Evolutionary conservation across 2,888 invertebrate species (phyloP), one percentile per base, ranked within the genome.

Genomic region (Hypomecis punctinalis): DNA sequence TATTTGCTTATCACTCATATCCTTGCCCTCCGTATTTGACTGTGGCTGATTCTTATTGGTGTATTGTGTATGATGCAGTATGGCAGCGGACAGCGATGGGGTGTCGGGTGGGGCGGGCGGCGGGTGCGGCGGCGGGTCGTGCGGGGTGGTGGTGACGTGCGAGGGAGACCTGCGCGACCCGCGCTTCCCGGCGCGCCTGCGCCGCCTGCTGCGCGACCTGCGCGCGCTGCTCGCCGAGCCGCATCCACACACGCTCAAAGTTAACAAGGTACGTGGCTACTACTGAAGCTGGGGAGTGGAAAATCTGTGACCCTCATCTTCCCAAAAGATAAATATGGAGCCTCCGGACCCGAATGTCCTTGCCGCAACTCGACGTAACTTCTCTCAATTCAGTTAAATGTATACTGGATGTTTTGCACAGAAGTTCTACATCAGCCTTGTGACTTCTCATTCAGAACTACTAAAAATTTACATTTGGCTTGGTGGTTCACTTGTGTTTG

Each of bases 71-170:
- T 40, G 5, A 6, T 72, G 10, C 85, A 93, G 93, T 85, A 97
- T 97, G 97, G 96, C 96, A 95, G 96, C 96, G 94, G 96, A 96
- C 94, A 96, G 96, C 94, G 96, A 96, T 94, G 92, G 92, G 91
- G 84, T 85, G 95, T 68, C 61, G 42, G 72, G 72, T 69, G 95
- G 97, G 6, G 52, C 33, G 11, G 54, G 39, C 9, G 54, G 90
- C 84, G 95, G 97, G 91, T 67, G 95, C 96, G 91, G 94, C 93
- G 97, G 97, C 87, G 96, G 97, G 93, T 95, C 97, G 88, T 95
- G 95, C 88, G 97, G 98, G 94, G 97, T 98, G 82, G 96, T 98
- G 92, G 96, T 98, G 92, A 98, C 98, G 83, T 98, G 98, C 94
- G 97, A 97, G 94, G 98, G 98, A 82, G 96, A 98, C 94, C 95